Conservation (phyloP, 2,797 vertebrate genomes). For the Eulemur rubriventer region DNA sequence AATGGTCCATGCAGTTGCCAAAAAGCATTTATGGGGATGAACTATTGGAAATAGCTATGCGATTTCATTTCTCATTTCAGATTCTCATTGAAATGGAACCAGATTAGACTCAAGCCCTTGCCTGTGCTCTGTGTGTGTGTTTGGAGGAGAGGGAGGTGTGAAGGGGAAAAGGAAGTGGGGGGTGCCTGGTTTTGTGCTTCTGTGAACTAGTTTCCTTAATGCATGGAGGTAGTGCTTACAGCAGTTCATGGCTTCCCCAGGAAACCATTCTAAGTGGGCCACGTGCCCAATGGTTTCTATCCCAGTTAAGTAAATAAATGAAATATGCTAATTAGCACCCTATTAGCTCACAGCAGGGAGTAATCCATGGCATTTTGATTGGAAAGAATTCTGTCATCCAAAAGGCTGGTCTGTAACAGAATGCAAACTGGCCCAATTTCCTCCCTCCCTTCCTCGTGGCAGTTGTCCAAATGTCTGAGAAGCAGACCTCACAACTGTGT, state of each 20-base stretch:
- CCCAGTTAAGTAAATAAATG: slow-evolving; percentile 89
- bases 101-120: slow-evolving; percentile 60
- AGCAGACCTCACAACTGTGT: slow-evolving; percentile 66
- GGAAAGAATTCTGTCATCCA: slow-evolving; percentile 88
- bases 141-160: not conserved
- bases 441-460: slow-evolving; percentile 77
- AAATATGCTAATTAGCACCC: slow-evolving; percentile 90
- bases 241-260: slow-evolving; percentile 83
- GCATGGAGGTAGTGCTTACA: slow-evolving; percentile 70
- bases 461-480: slow-evolving; percentile 79
- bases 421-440: slow-evolving; percentile 82
- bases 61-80: slow-evolving; percentile 79
- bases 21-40: not conserved
- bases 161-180: not conserved
- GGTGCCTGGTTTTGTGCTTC: slow-evolving; percentile 45
- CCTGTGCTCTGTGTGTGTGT: slow-evolving; percentile 54
- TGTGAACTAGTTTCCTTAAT: slow-evolving; percentile 77
- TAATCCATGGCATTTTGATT: slow-evolving; percentile 87
- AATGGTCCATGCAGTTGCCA: not conserved
- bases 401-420: slow-evolving; percentile 86
- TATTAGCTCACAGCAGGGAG: slow-evolving; percentile 89
- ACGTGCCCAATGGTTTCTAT: slow-evolving; percentile 86
- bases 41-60: slow-evolving; percentile 52
- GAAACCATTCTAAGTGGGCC: slow-evolving; percentile 86
- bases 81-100: slow-evolving; percentile 55